A percentile compares a stretch with the other conserved stretches of the same genome.
Conservation (phyloP, 2,797 vertebrate genomes). For the Hydrolagus colliei region DNA sequence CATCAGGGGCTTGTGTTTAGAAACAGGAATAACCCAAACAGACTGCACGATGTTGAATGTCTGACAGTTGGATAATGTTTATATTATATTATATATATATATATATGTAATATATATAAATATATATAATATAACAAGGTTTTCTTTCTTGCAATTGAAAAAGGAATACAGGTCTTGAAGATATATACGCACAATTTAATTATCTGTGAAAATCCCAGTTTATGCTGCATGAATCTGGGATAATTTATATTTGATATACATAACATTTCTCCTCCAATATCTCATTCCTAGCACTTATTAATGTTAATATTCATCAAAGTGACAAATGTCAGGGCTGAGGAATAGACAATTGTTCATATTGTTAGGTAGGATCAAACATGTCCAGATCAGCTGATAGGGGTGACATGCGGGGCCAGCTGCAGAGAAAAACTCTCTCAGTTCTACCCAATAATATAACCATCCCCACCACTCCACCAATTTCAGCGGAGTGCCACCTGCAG, state of each 20-base stretch:
- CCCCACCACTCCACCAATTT: too few relatives aligned
- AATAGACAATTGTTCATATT: not conserved
- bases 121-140: too few relatives aligned
- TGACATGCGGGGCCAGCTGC: not conserved
- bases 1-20: constrained; percentile 3
- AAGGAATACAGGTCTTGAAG: not conserved
- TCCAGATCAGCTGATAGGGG: not conserved
- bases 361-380: too few relatives aligned
- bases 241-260: not conserved
- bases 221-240: not conserved
- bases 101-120: too few relatives aligned
- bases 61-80: constrained; percentile 9
- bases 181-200: not conserved
- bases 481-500: too few relatives aligned
- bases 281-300: constrained; percentile 14
- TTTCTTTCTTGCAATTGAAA: not conserved
- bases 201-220: not conserved
- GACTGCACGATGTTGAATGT: not conserved
- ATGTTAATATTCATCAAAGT: not conserved
- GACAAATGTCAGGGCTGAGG: not conserved
- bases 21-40: not conserved
- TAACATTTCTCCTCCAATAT: not conserved
- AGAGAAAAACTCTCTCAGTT: not conserved
- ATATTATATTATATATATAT: not conserved
- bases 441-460: not conserved